Evolutionary conservation across 37 sponge, comb jelly and placozoan species (phyloP).

Genomic region (Ephydatia muelleri): DNA sequence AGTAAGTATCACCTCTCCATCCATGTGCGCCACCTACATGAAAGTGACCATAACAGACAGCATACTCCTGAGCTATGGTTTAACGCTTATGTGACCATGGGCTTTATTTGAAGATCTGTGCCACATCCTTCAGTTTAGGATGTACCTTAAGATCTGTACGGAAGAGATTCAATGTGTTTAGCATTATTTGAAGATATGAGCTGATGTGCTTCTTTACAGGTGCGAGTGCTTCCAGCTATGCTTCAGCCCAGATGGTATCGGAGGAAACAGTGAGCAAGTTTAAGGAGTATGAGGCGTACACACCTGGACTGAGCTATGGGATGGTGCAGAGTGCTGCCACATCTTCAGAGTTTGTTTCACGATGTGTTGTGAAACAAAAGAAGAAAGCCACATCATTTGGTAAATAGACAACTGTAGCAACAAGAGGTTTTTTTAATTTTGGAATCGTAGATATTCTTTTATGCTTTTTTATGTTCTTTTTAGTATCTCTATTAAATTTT

Average conservation of each 20-base stretch:
- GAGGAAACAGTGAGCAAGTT: constrained; percentile 29
- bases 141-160: no score
- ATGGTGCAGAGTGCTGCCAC: constrained; percentile 77
- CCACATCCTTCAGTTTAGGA: no score
- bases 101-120: no score
- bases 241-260: constrained; percentile 45
- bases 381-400: constrained; percentile 7
- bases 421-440: no score
- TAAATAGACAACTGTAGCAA: not conserved
- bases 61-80: no score
- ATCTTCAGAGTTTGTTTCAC: constrained; percentile 82
- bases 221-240: constrained; percentile 30
- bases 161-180: not conserved
- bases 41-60: no score
- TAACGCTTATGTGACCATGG: no score
- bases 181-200: not conserved
- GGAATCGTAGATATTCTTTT: no score
- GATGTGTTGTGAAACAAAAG: constrained; percentile 74
- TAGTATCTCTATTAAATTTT: no score
- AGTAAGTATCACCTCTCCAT: not conserved
- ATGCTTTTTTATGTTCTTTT: no score
- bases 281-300: constrained; percentile 16
- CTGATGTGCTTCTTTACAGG: not conserved
- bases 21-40: no score
- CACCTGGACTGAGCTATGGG: constrained; percentile 72